A percentile compares a stretch with the other conserved stretches of the same genome.
These are phyloP conservation scores for Pelecanoides urinatrix DNA, from an alignment of 2,113 vertebrate species.

Conservation along the genomic window DNA sequence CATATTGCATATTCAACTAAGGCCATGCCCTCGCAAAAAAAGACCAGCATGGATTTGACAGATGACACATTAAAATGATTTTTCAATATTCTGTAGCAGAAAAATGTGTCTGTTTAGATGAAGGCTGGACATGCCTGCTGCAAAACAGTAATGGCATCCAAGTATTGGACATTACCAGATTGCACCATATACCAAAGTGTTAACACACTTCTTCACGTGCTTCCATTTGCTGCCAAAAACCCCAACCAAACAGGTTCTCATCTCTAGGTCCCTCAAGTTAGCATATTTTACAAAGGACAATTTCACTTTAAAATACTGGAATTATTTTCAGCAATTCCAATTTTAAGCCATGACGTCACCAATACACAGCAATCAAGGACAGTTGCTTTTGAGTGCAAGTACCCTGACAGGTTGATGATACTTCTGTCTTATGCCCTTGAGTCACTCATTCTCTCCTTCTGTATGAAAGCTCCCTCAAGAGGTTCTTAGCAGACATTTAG, in stretches of 20 bases:
- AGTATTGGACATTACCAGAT: background rate
- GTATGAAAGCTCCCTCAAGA: background rate
- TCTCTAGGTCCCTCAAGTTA: background rate
- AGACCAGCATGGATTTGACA: background rate
- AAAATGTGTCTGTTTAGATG: background rate
- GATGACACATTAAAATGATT: background rate
- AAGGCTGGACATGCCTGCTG: background rate
- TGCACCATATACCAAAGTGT: background rate
- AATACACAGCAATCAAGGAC: constrained; percentile 1
- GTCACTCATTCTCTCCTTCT: background rate
- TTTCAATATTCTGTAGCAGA: background rate
- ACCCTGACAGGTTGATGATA: background rate
- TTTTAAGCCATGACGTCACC: constrained; percentile 23
- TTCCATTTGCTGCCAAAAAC: constrained; percentile 11
- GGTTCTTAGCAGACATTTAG: background rate
- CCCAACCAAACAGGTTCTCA: background rate
- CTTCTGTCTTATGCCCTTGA: background rate
- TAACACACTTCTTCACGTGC: background rate
- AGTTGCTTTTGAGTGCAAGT: constrained; percentile 12
- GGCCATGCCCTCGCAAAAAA: background rate
- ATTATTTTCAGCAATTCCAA: constrained; percentile 22
- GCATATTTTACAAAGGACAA: background rate
- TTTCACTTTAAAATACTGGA: background rate
- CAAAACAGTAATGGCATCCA: background rate
- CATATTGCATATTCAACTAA: background rate